Percentiles rank a stretch among this genome's conserved stretches.
Conservation (phyloP, 2,888 invertebrate species). For the Mayetiola destructor region DNA sequence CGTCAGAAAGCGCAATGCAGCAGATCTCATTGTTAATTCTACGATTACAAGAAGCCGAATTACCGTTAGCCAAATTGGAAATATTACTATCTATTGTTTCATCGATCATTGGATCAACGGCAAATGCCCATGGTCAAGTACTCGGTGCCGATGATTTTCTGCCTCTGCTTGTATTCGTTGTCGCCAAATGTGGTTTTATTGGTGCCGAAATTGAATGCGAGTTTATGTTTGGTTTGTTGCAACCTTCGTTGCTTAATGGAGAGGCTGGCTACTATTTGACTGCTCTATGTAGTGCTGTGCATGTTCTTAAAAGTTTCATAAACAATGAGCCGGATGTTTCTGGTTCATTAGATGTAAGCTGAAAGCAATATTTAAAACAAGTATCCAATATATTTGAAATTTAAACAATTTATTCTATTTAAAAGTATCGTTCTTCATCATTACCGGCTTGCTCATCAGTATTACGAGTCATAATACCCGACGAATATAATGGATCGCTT, state of each 20-base stretch:
- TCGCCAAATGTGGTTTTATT: slow-evolving; percentile 77
- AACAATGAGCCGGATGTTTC: slow-evolving; percentile 32
- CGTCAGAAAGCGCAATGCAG: slow-evolving; percentile 57
- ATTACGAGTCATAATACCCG: slow-evolving; percentile 81
- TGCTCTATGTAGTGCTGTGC: slow-evolving; percentile 80
- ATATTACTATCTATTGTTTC: slow-evolving; percentile 78
- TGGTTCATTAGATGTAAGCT: slow-evolving; percentile 32
- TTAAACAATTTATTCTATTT: slow-evolving; percentile 3
- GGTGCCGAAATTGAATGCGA: slow-evolving; percentile 91
- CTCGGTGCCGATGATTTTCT: slow-evolving; percentile 80
- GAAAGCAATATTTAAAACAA: not conserved
- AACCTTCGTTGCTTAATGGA: slow-evolving; percentile 77
- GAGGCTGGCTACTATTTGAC: slow-evolving; percentile 93
- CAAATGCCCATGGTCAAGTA: slow-evolving; percentile 32
- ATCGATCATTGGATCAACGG: slow-evolving; percentile 61
- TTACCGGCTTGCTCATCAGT: slow-evolving; percentile 49
- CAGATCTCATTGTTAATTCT: slow-evolving; percentile 64
- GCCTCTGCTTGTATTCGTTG: slow-evolving; percentile 80
- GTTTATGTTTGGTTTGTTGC: slow-evolving; percentile 88
- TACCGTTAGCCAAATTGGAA: slow-evolving; percentile 86
- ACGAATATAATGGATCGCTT: slow-evolving; percentile 84
- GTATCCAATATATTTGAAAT: not conserved
- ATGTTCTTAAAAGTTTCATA: slow-evolving; percentile 35
- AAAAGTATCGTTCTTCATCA: slow-evolving; percentile 42
- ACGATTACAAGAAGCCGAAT: slow-evolving; percentile 78